These are phyloP conservation scores for Platorchestia sp. DNA, from an alignment of 1,140 invertebrate genomes.

Conservation along the genomic window DNA sequence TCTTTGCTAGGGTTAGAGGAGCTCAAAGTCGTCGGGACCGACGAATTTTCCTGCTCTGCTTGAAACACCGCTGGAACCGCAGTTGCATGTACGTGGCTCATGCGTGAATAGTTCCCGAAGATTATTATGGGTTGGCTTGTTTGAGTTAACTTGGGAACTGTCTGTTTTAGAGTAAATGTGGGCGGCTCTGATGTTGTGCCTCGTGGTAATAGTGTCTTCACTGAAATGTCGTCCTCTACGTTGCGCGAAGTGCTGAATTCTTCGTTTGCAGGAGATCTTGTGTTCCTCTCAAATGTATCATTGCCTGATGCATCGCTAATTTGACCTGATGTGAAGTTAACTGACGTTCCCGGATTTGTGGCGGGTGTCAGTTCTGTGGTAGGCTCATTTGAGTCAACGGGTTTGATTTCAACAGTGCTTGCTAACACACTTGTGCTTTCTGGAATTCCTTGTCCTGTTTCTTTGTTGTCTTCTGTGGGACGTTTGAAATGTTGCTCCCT, in stretches of 20 bases:
- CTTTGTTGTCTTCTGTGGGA: not conserved
- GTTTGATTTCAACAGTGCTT: not conserved
- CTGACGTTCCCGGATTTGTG: not conserved
- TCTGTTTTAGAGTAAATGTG: not conserved
- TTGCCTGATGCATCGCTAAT: not conserved
- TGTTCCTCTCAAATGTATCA: not conserved
- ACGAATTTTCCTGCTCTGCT: not conserved
- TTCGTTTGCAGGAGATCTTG: not conserved
- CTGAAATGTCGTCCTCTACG: not conserved
- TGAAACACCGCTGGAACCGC: not conserved
- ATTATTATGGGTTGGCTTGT: slow-evolving; percentile 47
- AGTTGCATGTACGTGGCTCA: not conserved
- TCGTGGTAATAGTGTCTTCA: not conserved
- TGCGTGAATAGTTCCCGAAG: slow-evolving; percentile 17
- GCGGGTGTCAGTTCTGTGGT: not conserved
- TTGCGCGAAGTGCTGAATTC: not conserved
- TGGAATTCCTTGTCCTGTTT: not conserved
- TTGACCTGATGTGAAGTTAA: not conserved
- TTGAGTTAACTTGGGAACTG: not conserved
- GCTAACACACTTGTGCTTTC: not conserved
- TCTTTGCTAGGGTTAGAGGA: not conserved
- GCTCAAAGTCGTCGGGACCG: not conserved
- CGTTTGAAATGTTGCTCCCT: not conserved
- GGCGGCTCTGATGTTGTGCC: not conserved
- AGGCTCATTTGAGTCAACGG: not conserved